A percentile compares a stretch with the other conserved stretches of the same genome.
Conservation (phyloP, 1,140 invertebrate genomes). For the Drosophila ironensis region DNA sequence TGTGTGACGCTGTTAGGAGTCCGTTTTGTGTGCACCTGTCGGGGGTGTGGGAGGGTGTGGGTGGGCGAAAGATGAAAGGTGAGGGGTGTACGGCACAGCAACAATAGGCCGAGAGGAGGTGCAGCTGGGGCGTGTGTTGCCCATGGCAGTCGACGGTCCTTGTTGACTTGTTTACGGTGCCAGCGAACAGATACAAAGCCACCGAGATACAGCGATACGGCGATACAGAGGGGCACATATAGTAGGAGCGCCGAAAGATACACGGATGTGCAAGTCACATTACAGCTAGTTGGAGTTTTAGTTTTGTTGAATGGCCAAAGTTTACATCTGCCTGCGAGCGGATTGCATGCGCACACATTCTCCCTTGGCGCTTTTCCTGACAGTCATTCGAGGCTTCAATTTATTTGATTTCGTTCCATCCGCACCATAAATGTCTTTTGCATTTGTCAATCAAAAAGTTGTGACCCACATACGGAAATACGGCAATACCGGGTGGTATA, state of each 20-base stretch:
- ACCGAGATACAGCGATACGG: slow-evolving; percentile 21
- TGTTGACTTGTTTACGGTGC: slow-evolving; percentile 41
- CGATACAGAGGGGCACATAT: too few relatives aligned
- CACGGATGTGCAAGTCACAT: slow-evolving; percentile 37
- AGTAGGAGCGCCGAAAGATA: slow-evolving; percentile 11
- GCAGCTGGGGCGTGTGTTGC: slow-evolving; percentile 8
- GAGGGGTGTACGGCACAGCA: neutral
- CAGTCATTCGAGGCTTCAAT: slow-evolving; percentile 42
- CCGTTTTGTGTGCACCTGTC: slow-evolving; percentile 51
- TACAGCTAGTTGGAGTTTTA: slow-evolving; percentile 20
- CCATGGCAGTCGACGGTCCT: slow-evolving; percentile 38
- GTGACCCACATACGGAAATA: slow-evolving; percentile 10
- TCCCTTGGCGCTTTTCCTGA: slow-evolving; percentile 32
- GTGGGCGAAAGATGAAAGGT: neutral
- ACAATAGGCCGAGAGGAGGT: neutral
- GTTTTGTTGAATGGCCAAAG: slow-evolving; percentile 22
- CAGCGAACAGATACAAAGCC: slow-evolving; percentile 14
- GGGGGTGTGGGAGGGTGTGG: neutral
- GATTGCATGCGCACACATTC: slow-evolving; percentile 45
- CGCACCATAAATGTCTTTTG: slow-evolving; percentile 41
- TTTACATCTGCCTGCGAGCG: slow-evolving; percentile 35
- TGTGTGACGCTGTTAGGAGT: slow-evolving; percentile 40
- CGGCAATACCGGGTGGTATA: too few relatives aligned
- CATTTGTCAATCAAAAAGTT: slow-evolving; percentile 49
- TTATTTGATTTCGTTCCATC: slow-evolving; percentile 25